Evolutionary conservation across 2,113 vertebrate species (phyloP).

Genomic region (Xenopus laevis): DNA sequence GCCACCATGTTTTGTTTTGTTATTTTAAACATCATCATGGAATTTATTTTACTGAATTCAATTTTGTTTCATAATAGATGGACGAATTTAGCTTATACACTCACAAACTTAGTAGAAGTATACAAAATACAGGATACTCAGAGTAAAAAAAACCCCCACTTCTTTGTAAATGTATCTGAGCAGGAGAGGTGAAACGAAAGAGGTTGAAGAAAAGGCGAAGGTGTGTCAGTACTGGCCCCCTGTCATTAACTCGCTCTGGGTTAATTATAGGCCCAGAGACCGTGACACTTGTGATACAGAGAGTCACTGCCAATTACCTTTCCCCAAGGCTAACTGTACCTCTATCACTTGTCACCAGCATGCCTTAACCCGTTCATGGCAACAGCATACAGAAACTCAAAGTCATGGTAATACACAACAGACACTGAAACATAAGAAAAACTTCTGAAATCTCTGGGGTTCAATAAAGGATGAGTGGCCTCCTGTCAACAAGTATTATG

Average conservation of each 20-base stretch:
- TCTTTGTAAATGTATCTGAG: background rate
- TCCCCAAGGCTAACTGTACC: slow-evolving; percentile 26
- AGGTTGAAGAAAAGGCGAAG: slow-evolving; percentile 11
- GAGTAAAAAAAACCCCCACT: background rate
- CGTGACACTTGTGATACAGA: slow-evolving; percentile 34
- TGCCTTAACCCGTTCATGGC: slow-evolving; percentile 19
- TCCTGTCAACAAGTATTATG: too few species aligned
- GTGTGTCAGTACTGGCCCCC: slow-evolving; percentile 28
- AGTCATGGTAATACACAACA: too few species aligned
- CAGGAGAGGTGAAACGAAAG: background rate
- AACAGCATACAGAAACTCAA: background rate
- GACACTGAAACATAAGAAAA: too few species aligned
- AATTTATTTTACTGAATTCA: background rate
- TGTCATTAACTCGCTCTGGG: slow-evolving; percentile 37
- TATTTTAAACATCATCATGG: background rate
- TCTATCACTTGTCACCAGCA: slow-evolving; percentile 26
- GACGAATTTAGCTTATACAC: background rate
- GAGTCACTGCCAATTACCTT: slow-evolving; percentile 40
- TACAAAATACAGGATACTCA: background rate
- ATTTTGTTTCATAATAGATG: background rate
- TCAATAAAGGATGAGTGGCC: too few species aligned
- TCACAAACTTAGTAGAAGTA: background rate
- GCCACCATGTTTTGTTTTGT: background rate
- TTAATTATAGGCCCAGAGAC: slow-evolving; percentile 40
- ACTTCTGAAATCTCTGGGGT: too few species aligned